These are phyloP conservation scores for Amphipyra tragopoginis DNA, from an alignment of 2,888 invertebrate genomes.

Conservation along the genomic window DNA sequence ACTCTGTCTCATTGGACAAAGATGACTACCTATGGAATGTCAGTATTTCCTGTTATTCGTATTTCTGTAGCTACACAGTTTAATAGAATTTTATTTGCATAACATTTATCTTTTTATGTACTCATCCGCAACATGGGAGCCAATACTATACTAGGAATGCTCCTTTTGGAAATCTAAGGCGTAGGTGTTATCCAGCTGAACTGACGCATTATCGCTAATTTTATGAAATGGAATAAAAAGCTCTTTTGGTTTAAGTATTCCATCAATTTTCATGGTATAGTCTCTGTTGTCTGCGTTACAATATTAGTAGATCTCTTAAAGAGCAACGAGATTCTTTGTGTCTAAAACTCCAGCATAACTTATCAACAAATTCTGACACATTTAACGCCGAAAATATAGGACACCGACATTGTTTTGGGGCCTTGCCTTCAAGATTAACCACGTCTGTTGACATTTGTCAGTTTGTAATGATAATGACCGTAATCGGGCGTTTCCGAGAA, in stretches of 20 bases:
- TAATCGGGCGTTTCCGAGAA: constrained; percentile 62
- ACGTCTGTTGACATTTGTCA: constrained; percentile 59
- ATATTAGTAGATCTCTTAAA: too few species aligned
- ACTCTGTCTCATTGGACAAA: constrained; percentile 59
- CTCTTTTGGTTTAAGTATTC: too few species aligned
- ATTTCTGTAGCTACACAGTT: constrained; percentile 34
- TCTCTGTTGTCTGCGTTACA: too few species aligned
- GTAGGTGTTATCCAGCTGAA: background rate
- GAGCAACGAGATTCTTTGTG: background rate
- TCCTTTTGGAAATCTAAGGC: constrained; percentile 1
- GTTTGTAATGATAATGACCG: constrained; percentile 57
- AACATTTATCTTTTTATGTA: constrained; percentile 33
- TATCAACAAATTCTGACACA: constrained; percentile 9
- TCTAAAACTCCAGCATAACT: background rate
- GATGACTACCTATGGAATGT: constrained; percentile 57
- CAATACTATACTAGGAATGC: background rate
- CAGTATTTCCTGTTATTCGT: constrained; percentile 54
- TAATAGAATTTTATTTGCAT: constrained; percentile 45
- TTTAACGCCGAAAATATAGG: constrained; percentile 20
- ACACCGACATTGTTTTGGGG: constrained; percentile 30
- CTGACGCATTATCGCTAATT: too few species aligned
- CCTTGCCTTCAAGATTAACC: constrained; percentile 54
- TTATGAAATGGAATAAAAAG: too few species aligned
- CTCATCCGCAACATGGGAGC: constrained; percentile 5
- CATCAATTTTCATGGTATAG: too few species aligned